Evolutionary conservation across 2,113 vertebrate genomes (phyloP).

Genomic region (Istiophorus platypterus): DNA sequence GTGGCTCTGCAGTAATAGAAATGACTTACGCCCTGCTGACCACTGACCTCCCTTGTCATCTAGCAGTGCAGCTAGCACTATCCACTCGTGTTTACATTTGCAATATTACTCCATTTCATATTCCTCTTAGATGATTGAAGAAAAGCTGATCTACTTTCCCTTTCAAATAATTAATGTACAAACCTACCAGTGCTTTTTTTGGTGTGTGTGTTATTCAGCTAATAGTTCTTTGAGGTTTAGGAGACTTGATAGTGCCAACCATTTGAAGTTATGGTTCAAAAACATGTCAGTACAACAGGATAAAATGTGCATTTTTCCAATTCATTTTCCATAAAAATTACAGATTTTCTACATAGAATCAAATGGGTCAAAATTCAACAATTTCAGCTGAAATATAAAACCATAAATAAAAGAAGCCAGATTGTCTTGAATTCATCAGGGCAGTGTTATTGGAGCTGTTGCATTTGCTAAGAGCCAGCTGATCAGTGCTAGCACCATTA

Average conservation of each 20-base stretch:
- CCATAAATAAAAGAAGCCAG: background rate
- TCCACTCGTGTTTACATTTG: constrained; percentile 16
- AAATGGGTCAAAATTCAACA: background rate
- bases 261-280: background rate
- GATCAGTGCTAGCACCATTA: constrained; percentile 15
- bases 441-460: background rate
- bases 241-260: background rate
- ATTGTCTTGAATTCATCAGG: no score
- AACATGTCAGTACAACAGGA: background rate
- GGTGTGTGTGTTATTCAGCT: background rate
- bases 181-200: background rate
- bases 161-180: background rate
- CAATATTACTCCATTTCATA: background rate
- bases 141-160: background rate
- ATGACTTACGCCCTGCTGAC: constrained; percentile 42
- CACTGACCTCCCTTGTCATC: constrained; percentile 18
- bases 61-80: background rate
- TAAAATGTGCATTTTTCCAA: background rate
- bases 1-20: constrained; percentile 35
- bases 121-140: background rate
- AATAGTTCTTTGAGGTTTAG: background rate
- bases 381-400: background rate
- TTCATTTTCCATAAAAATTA: background rate
- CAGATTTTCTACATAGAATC: background rate
- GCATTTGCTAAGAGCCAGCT: background rate